Evolutionary conservation across 2,888 invertebrate species (phyloP).

Genomic region (Euclidia mi): DNA sequence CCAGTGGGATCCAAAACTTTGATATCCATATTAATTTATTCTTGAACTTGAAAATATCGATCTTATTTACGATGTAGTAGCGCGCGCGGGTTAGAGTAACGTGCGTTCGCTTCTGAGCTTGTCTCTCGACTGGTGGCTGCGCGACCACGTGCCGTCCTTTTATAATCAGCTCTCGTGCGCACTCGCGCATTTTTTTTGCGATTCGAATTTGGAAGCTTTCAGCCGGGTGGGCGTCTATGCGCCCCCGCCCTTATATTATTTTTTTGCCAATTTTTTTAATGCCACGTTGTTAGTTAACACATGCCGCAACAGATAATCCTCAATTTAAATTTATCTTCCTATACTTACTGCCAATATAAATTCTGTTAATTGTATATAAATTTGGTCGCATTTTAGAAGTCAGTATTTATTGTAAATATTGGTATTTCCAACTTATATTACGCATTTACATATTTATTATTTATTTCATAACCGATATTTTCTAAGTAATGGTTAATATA

Average conservation of each 20-base stretch:
- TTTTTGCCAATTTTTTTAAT: constrained; percentile 70
- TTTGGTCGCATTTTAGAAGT: too few relatives aligned
- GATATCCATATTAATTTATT: constrained; percentile 77
- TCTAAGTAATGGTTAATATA: too few relatives aligned
- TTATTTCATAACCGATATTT: too few relatives aligned
- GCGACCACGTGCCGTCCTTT: constrained; percentile 83
- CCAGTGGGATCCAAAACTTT: constrained; percentile 87
- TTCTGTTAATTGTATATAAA: too few relatives aligned
- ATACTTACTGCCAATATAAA: too few relatives aligned
- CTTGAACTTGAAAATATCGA: constrained; percentile 80
- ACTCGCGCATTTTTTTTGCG: constrained; percentile 87
- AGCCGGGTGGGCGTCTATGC: constrained; percentile 82
- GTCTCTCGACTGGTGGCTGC: constrained; percentile 79
- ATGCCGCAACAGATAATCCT: constrained; percentile 58
- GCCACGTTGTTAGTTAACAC: constrained; percentile 69
- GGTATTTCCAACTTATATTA: too few relatives aligned
- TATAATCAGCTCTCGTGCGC: constrained; percentile 81
- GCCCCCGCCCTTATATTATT: constrained; percentile 81
- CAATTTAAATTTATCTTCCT: constrained; percentile 24
- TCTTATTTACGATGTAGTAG: constrained; percentile 83
- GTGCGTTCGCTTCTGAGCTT: constrained; percentile 71
- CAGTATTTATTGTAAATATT: too few relatives aligned
- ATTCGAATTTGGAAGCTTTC: constrained; percentile 89
- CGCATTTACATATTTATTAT: too few relatives aligned
- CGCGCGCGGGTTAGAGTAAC: constrained; percentile 69